Percentiles rank a stretch among this genome's conserved stretches.
These are phyloP conservation scores for Dioctria rufipes DNA, from an alignment of 2,888 invertebrate species.

Conservation along the genomic window DNA sequence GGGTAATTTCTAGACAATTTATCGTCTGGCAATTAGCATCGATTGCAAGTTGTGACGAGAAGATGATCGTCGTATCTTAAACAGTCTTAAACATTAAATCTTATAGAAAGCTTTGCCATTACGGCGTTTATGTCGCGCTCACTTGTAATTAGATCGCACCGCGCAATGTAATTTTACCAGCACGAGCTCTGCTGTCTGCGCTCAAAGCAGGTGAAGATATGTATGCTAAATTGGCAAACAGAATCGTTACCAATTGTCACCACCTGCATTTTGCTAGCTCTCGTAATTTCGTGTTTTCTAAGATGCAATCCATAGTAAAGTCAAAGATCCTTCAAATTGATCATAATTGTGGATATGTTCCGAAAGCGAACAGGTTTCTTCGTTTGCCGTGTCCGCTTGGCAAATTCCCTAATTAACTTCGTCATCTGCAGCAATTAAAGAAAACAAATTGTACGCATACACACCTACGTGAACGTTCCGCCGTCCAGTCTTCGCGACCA, in stretches of 20 bases:
- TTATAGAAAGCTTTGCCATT: constrained; percentile 32
- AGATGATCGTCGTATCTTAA: constrained; percentile 1
- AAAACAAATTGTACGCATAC: constrained; percentile 51
- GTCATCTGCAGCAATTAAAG: constrained; percentile 52
- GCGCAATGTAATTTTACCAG: constrained; percentile 36
- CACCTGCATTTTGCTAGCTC: constrained; percentile 44
- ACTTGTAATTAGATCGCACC: constrained; percentile 50
- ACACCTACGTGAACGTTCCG: constrained; percentile 21
- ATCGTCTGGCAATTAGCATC: constrained; percentile 30
- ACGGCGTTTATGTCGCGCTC: constrained; percentile 3
- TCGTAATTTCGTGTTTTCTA: neutral
- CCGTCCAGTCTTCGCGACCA: neutral
- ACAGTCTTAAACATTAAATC: constrained; percentile 21
- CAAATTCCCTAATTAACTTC: constrained; percentile 54
- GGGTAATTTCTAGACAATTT: neutral
- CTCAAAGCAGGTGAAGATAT: constrained; percentile 41
- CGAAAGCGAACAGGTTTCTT: constrained; percentile 17
- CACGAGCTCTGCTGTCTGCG: constrained; percentile 33
- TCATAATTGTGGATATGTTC: constrained; percentile 48
- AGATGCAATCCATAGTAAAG: constrained; percentile 60
- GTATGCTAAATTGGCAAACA: constrained; percentile 47
- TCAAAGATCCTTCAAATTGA: constrained; percentile 62
- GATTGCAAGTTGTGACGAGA: constrained; percentile 19
- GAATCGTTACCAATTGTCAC: constrained; percentile 41
- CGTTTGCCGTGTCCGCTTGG: constrained; percentile 47